These are phyloP conservation scores for Nebria brevicollis DNA, from an alignment of 2,888 invertebrate species.

Conservation along the genomic window DNA sequence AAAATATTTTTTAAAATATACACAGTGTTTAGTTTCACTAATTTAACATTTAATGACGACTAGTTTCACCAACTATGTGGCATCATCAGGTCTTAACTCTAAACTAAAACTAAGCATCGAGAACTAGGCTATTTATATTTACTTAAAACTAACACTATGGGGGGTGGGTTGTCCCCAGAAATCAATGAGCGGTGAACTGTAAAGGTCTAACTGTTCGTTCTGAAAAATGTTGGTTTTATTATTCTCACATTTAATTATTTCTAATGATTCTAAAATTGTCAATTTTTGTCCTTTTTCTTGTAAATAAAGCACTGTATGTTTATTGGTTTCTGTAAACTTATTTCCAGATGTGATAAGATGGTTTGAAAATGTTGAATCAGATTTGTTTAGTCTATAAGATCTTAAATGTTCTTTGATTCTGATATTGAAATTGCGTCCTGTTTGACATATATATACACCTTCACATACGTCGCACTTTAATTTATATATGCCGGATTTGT, in stretches of 20 bases:
- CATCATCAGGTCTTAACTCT: no score
- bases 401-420: neutral
- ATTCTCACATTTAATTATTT: neutral
- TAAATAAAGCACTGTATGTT: neutral
- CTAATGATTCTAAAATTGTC: neutral
- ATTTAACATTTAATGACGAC: no score
- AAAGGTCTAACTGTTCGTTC: neutral
- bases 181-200: conserved; percentile 1
- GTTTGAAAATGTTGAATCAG: neutral
- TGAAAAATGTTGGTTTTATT: neutral
- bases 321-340: neutral
- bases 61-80: no score
- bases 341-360: neutral
- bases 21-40: no score
- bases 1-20: no score
- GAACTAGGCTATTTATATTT: no score
- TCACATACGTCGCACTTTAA: neutral
- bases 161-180: neutral
- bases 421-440: neutral
- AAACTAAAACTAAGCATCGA: no score
- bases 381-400: neutral
- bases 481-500: no score
- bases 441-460: neutral
- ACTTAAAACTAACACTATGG: no score
- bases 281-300: neutral